These are phyloP conservation scores for cattle (Bos taurus) DNA, from an alignment of 2,113 vertebrate species.

Conservation along the genomic window ARS-UCD2.0 NC_037357.1:9218001-9218500, in stretches of 20 bases:
- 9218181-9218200: background rate
- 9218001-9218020: background rate
- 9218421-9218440: background rate
- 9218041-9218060: constrained; percentile 23
- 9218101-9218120: constrained; percentile 20
- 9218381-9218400: background rate
- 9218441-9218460: background rate
- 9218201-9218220: background rate
- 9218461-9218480: background rate
- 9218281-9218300: background rate
- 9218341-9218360: background rate
- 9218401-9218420: background rate
- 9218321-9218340: background rate
- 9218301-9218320: background rate
- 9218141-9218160: background rate
- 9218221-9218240: background rate
- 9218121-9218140: background rate
- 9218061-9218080: constrained; percentile 18
- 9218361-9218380: background rate
- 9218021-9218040: background rate
- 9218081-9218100: background rate
- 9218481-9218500: background rate
- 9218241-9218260: background rate
- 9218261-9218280: background rate
- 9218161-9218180: background rate